Evolutionary conservation across 2,113 vertebrate species (phyloP).

Genomic region (Galemys pyrenaicus): DNA sequence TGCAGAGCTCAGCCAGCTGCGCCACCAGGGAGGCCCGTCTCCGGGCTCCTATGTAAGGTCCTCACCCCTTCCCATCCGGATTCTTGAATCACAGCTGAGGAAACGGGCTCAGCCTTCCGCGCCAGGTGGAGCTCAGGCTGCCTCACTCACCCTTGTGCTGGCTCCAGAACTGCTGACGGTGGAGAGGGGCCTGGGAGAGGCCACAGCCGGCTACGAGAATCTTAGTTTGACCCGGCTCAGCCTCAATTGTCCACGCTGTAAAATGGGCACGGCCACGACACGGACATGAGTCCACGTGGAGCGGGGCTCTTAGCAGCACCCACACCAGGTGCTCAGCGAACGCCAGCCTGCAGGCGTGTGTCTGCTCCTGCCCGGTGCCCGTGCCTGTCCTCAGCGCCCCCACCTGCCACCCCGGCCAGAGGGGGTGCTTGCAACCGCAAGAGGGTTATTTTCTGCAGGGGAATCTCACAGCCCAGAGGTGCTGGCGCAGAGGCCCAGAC

Average conservation of each 20-base stretch:
- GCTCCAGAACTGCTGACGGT: not conserved
- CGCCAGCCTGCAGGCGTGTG: not conserved
- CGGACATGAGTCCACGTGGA: not conserved
- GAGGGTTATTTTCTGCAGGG: constrained; percentile 64
- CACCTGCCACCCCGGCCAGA: not conserved
- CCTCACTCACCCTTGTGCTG: not conserved
- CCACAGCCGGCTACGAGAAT: not conserved
- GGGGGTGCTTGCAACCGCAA: not conserved
- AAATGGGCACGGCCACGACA: not conserved
- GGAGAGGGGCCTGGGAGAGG: not conserved
- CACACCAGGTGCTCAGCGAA: not conserved
- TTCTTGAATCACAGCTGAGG: not conserved
- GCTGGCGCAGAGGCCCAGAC: constrained; percentile 47
- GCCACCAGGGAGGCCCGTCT: no score
- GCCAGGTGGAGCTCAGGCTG: not conserved
- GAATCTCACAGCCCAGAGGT: constrained; percentile 55
- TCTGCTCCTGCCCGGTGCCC: not conserved
- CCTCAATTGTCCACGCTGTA: not conserved
- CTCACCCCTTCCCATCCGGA: not conserved
- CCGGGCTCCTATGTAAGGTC: not conserved
- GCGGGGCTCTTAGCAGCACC: not conserved
- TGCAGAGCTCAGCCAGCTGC: no score
- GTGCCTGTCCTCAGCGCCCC: not conserved
- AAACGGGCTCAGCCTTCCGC: not conserved
- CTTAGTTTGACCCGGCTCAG: not conserved